These are phyloP conservation scores for Rhogogaster chlorosoma DNA, from an alignment of 2,888 invertebrate species.

Conservation along the genomic window DNA sequence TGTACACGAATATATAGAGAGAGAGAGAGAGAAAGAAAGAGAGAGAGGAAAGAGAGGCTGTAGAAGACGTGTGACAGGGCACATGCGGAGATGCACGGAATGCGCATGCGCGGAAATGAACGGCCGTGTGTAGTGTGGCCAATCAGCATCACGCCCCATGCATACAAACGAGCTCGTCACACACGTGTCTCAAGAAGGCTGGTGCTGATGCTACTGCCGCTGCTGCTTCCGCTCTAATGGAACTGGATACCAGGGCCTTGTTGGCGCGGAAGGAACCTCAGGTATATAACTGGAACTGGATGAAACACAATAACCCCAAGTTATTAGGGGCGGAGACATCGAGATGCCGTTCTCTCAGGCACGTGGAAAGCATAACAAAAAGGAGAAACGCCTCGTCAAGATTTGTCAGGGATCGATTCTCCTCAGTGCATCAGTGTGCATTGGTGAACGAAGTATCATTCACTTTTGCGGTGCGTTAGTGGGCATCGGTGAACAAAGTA, in stretches of 20 bases:
- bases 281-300: constrained; percentile 32
- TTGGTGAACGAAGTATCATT: too few relatives aligned
- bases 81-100: constrained; percentile 56
- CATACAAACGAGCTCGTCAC: constrained; percentile 66
- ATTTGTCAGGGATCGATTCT: background rate
- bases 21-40: background rate
- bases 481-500: too few relatives aligned
- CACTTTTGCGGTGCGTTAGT: too few relatives aligned
- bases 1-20: constrained; percentile 39
- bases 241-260: constrained; percentile 30
- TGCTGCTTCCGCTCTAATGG: constrained; percentile 21
- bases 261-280: background rate
- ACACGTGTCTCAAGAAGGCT: constrained; percentile 26
- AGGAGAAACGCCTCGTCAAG: background rate
- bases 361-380: constrained; percentile 25
- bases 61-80: constrained; percentile 35
- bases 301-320: constrained; percentile 41
- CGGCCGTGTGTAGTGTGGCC: constrained; percentile 65
- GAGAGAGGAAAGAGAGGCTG: background rate
- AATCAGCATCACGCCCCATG: constrained; percentile 67
- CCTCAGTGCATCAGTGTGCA: too few relatives aligned
- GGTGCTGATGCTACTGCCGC: background rate
- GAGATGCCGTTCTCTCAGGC: background rate
- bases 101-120: constrained; percentile 52
- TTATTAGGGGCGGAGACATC: background rate